These are phyloP conservation scores for Drosophila arawakana DNA, from an alignment of 1,140 invertebrate genomes.

Conservation along the genomic window DNA sequence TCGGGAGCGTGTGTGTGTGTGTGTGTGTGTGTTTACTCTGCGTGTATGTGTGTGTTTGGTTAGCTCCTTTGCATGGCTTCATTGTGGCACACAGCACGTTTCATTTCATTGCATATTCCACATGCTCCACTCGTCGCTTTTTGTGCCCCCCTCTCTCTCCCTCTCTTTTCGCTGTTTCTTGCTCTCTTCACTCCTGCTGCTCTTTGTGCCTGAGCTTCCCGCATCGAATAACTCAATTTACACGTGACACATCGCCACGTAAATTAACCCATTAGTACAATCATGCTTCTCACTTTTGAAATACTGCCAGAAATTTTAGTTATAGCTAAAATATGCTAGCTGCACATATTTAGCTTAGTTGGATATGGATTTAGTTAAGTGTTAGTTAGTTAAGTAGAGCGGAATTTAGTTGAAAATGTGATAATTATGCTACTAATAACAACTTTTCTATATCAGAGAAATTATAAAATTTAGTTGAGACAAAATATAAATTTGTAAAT, in stretches of 20 bases:
- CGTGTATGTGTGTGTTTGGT: constrained; percentile 27
- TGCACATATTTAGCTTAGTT: constrained; percentile 3
- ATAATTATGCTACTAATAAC: too few relatives aligned
- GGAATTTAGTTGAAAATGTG: background rate
- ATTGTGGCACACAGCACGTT: constrained; percentile 77
- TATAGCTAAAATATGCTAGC: background rate
- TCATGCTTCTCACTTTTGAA: constrained; percentile 10
- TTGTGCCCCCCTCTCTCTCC: constrained; percentile 17
- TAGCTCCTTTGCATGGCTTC: constrained; percentile 76
- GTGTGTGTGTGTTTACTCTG: constrained; percentile 23
- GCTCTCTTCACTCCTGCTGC: background rate
- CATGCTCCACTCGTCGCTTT: constrained; percentile 22
- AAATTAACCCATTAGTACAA: constrained; percentile 57
- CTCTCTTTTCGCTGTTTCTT: constrained; percentile 11
- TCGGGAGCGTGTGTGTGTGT: too few relatives aligned
- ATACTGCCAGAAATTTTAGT: background rate
- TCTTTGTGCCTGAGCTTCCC: background rate
- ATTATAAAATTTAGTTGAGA: too few relatives aligned
- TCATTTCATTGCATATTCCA: constrained; percentile 67
- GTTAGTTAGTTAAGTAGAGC: background rate
- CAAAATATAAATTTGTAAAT: too few relatives aligned
- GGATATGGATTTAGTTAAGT: background rate
- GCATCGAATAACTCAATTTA: constrained; percentile 72
- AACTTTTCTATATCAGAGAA: background rate
- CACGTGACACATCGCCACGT: constrained; percentile 71